A percentile compares a stretch with the other conserved stretches of the same genome.
These are phyloP conservation scores for Cebus imitator DNA, from an alignment of 2,113 vertebrate species.

Conservation along the genomic window DNA sequence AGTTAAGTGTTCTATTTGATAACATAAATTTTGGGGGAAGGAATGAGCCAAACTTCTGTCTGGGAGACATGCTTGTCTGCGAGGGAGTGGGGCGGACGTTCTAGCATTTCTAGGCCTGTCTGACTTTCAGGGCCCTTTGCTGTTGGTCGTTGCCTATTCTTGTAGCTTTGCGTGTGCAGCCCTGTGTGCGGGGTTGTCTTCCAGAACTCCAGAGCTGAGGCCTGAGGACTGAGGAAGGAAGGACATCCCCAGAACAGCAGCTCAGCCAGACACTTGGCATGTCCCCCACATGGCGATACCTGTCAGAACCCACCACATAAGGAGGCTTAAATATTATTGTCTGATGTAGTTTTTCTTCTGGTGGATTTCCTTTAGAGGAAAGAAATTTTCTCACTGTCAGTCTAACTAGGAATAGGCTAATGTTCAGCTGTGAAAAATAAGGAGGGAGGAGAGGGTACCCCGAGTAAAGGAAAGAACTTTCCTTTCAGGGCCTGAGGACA, in stretches of 20 bases:
- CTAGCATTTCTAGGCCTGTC: background rate
- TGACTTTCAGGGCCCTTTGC: background rate
- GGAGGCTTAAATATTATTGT: background rate
- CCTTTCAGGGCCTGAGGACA: background rate
- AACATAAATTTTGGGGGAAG: slow-evolving; percentile 59
- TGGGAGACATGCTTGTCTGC: slow-evolving; percentile 26
- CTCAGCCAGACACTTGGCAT: background rate
- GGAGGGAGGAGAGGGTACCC: background rate
- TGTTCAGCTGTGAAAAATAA: background rate
- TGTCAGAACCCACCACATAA: background rate
- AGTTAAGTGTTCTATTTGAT: slow-evolving; percentile 65
- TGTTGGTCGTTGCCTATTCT: background rate
- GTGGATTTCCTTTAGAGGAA: background rate
- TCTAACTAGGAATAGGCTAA: background rate
- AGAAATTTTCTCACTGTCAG: background rate
- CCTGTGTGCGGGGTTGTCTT: background rate
- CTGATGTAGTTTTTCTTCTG: background rate
- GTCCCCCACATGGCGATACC: background rate
- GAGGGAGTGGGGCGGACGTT: background rate
- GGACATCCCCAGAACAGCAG: background rate
- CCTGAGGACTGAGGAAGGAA: background rate
- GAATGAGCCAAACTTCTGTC: slow-evolving; percentile 40
- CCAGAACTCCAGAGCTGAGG: background rate
- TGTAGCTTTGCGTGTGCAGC: background rate
- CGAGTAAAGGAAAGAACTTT: background rate